Evolutionary conservation across 2,888 invertebrate species (phyloP), one percentile per base, ranked within the genome.

Genomic region (Scaptomyza tumidula): DNA sequence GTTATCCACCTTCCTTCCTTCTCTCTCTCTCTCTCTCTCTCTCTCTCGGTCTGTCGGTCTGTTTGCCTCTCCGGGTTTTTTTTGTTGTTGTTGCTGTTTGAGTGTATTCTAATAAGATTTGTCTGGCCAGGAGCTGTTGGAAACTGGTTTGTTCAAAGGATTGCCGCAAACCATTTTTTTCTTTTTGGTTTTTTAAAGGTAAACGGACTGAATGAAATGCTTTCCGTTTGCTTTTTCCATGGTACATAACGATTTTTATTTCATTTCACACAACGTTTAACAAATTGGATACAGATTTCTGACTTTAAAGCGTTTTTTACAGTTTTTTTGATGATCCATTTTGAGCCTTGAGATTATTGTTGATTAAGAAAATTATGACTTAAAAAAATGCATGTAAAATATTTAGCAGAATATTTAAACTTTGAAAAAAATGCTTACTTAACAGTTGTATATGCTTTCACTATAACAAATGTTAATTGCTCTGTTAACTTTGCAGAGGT

Each of bases 61-160:
- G 27, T 6, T 48, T 33, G 41, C 41, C 29, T 27, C 37, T 29
- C 7, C 41, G 14, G 9, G 10, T 16, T 16, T 39, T 16, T 16
- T 16, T 39, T 39, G 6, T 6, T 35, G 39, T 39, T 57, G 56
- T 24, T 24, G 24, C 65, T n/a, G 50, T 39, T 41, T 35, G 19
- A 64, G 37, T 27, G 50, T 75, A 73, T 88, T 88, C 86, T 88
- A 88, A 84, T 84, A 86, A 78, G 83, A 84, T 86, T 84, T 84
- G 55, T 75, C 75, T 74, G 75, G 54, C 59, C 46, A 75, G 78
- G 78, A 78, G 76, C 33, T 55, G 48, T 10, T 33, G 33, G 33
- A 64, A 80, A 68, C 77, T 75, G 75, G 78, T 75, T 75, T 44
- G 35, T 16, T 67, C 14, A 41, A 74, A 78, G 78, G 75, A 78